Conservation (phyloP, 1,140 invertebrate species). For the Trichomalopsis sarcophagae region DNA sequence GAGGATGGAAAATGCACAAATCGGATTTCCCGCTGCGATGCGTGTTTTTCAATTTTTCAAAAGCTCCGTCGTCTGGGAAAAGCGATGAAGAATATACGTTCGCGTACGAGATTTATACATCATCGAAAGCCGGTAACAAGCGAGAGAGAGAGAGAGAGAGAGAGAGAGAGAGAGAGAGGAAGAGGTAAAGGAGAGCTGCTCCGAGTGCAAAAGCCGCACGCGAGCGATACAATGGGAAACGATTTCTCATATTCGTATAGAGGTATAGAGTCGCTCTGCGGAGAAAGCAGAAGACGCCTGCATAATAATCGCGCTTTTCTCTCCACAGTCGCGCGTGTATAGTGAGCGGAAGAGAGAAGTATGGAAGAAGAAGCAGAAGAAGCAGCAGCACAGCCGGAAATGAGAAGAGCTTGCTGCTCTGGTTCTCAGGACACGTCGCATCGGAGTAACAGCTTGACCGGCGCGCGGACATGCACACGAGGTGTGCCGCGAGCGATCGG, state of each 20-base stretch:
- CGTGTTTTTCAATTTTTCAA: neutral
- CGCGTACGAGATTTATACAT: too few relatives aligned
- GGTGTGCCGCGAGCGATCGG: neutral
- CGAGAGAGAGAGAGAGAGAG: too few relatives aligned
- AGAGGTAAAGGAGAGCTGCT: too few relatives aligned
- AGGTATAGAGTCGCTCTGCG: neutral
- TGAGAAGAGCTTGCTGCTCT: neutral
- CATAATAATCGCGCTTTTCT: neutral
- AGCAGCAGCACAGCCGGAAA: neutral
- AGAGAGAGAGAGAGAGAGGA: too few relatives aligned
- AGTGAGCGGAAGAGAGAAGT: neutral
- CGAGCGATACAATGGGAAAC: neutral
- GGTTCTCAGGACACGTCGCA: constrained; percentile 34
- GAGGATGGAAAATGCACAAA: neutral
- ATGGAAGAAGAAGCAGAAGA: neutral
- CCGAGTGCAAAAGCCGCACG: too few relatives aligned
- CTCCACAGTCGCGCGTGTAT: neutral
- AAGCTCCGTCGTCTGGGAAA: neutral
- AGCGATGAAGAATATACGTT: too few relatives aligned
- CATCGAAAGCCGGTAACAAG: too few relatives aligned
- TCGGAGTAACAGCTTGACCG: constrained; percentile 37
- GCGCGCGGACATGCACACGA: neutral
- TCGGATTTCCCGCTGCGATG: neutral
- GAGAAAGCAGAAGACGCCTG: neutral
- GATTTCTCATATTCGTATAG: neutral